Percentiles rank a stretch among this genome's conserved stretches.
phyloP scores from a whole-genome alignment of 2,113 vertebrate species.

The Sula dactylatra region DNA sequence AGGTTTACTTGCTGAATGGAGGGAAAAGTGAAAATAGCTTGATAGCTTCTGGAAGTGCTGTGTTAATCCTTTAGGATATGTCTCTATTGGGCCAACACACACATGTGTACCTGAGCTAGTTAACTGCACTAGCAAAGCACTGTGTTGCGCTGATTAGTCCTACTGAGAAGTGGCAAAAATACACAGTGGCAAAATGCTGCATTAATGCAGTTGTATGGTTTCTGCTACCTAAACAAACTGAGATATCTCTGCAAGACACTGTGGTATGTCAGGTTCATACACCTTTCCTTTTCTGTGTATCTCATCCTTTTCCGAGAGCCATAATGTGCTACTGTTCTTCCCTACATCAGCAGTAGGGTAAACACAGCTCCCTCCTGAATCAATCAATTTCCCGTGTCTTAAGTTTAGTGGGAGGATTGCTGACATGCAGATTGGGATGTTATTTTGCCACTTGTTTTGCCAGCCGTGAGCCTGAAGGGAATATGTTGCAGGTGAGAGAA shows the following conservation, averaged over 20 bases:
- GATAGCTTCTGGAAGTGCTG: neutral
- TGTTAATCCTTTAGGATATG: neutral
- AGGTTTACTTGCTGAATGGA: neutral
- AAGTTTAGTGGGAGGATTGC: conserved; percentile 44
- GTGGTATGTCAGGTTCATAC: neutral
- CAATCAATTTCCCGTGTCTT: neutral
- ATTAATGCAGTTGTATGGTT: neutral
- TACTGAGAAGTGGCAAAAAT: neutral
- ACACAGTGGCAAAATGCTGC: neutral
- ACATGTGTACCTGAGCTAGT: neutral
- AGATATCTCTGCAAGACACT: neutral
- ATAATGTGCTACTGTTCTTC: neutral
- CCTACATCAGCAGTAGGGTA: neutral
- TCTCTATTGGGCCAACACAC: neutral
- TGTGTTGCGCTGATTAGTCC: neutral
- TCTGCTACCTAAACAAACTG: neutral
- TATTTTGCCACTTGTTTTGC: conserved; percentile 33
- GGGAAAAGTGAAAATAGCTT: neutral
- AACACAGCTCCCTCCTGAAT: neutral
- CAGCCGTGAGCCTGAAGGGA: neutral
- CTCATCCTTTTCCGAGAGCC: neutral
- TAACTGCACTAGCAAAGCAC: neutral
- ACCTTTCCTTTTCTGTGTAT: neutral
- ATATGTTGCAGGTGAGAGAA: conserved; percentile 27
- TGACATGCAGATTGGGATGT: conserved; percentile 23